phyloP scores from a whole-genome alignment of 2,113 vertebrate genomes.

The Hiodon alosoides region DNA sequence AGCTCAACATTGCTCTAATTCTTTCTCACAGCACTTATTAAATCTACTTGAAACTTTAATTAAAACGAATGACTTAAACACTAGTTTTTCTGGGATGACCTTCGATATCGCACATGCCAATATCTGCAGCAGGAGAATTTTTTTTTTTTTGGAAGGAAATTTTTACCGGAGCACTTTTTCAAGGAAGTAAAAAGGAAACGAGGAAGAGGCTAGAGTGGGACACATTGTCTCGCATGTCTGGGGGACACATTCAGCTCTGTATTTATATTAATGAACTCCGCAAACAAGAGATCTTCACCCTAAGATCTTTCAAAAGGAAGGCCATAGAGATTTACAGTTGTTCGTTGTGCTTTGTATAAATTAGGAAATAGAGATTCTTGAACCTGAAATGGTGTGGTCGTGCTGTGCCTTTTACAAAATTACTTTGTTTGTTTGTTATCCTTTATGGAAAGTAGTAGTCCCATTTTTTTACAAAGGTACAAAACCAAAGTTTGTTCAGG shows the following conservation, averaged over 20 bases:
- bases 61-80: slow-evolving; percentile 9
- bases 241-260: slow-evolving; percentile 17
- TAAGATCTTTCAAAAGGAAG: slow-evolving; percentile 44
- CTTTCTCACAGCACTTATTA: slow-evolving; percentile 37
- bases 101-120: not conserved
- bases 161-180: slow-evolving; percentile 60
- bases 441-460: slow-evolving; percentile 61
- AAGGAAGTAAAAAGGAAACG: slow-evolving; percentile 43
- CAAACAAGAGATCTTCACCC: slow-evolving; percentile 23
- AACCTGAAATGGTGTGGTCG: slow-evolving; percentile 62
- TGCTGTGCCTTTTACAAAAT: slow-evolving; percentile 82
- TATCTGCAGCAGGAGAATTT: not conserved
- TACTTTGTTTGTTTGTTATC: slow-evolving; percentile 41
- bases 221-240: slow-evolving; percentile 12
- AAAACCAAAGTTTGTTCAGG: slow-evolving; percentile 90
- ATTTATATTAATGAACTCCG: slow-evolving; percentile 17
- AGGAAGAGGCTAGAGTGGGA: slow-evolving; percentile 32
- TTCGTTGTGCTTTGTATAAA: slow-evolving; percentile 73
- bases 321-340: slow-evolving; percentile 46
- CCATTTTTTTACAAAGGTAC: slow-evolving; percentile 73
- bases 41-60: slow-evolving; percentile 50
- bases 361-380: slow-evolving; percentile 66
- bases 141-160: not conserved
- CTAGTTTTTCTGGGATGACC: slow-evolving; percentile 31
- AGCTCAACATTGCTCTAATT: slow-evolving; percentile 33